Evolutionary conservation across 2,888 invertebrate species (phyloP).

Genomic region (Tiphia femorata): DNA sequence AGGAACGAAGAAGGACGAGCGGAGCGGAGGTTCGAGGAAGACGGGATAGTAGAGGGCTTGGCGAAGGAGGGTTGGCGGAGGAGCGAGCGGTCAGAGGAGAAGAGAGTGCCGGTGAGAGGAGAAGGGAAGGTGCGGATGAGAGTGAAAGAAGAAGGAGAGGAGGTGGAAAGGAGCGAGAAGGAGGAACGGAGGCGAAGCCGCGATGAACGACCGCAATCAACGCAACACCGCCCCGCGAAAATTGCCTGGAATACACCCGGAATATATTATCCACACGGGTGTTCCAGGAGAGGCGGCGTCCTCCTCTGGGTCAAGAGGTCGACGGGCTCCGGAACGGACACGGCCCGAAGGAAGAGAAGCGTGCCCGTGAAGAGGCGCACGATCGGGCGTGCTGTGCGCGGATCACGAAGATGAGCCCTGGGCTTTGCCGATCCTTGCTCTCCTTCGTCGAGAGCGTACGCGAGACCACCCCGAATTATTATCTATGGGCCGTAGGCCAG

Average conservation of each 20-base stretch:
- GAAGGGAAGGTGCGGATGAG: constrained; percentile 19
- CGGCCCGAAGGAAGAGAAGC: constrained; percentile 47
- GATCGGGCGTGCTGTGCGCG: constrained; percentile 26
- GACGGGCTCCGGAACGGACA: constrained; percentile 39
- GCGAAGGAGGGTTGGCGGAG: background rate
- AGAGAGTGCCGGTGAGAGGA: constrained; percentile 3
- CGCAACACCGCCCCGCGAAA: constrained; percentile 63
- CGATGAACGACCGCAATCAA: constrained; percentile 66
- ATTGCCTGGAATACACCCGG: constrained; percentile 59
- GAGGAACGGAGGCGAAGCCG: constrained; percentile 47
- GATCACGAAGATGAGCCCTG: constrained; percentile 27
- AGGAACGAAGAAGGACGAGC: background rate
- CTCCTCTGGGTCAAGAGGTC: constrained; percentile 47
- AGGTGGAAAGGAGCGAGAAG: constrained; percentile 13
- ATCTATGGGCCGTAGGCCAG: too few relatives aligned
- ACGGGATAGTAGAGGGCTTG: too few relatives aligned
- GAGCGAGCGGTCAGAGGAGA: background rate
- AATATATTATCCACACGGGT: constrained; percentile 60
- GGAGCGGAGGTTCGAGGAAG: constrained; percentile 18
- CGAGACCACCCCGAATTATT: constrained; percentile 35
- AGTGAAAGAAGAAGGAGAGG: constrained; percentile 4
- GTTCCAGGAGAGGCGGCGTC: constrained; percentile 46
- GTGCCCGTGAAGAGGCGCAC: constrained; percentile 42
- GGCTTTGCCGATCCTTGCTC: constrained; percentile 11
- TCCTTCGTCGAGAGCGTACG: background rate